A percentile compares a stretch with the other conserved stretches of the same genome.
phyloP scores from a whole-genome alignment of 2,113 vertebrate species.

The Arothron firmamentum region DNA sequence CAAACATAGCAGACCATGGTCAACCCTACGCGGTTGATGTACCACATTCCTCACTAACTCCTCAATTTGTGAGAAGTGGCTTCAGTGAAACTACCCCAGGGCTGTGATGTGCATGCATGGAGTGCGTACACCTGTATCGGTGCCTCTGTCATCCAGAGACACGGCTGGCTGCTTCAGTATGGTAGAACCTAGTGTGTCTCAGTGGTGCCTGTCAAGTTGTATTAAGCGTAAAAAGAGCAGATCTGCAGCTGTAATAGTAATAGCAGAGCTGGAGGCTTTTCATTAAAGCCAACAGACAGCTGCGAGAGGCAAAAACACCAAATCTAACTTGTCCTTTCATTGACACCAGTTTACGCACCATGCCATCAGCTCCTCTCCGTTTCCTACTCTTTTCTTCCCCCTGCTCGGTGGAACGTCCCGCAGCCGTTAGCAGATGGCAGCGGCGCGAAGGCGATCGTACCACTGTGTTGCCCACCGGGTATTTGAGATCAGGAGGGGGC shows the following conservation, averaged over 20 bases:
- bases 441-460: constrained; percentile 27
- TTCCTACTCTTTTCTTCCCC: not conserved
- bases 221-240: constrained; percentile 18
- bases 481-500: constrained; percentile 18
- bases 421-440: constrained; percentile 47
- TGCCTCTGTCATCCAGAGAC: too few species aligned
- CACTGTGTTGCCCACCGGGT: constrained; percentile 25
- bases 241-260: not conserved
- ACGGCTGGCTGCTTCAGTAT: not conserved
- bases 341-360: not conserved
- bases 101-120: not conserved
- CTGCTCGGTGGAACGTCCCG: constrained; percentile 24
- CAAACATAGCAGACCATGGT: not conserved
- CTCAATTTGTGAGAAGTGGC: not conserved
- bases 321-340: not conserved
- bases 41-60: not conserved
- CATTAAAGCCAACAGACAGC: not conserved
- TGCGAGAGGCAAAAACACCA: constrained; percentile 1
- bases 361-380: not conserved
- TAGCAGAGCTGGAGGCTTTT: not conserved
- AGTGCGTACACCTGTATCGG: not conserved
- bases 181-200: constrained; percentile 8
- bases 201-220: constrained; percentile 15
- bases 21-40: not conserved
- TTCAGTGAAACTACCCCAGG: not conserved